phyloP scores from a whole-genome alignment of 2,888 invertebrate species.

The Cephus spinipes region DNA sequence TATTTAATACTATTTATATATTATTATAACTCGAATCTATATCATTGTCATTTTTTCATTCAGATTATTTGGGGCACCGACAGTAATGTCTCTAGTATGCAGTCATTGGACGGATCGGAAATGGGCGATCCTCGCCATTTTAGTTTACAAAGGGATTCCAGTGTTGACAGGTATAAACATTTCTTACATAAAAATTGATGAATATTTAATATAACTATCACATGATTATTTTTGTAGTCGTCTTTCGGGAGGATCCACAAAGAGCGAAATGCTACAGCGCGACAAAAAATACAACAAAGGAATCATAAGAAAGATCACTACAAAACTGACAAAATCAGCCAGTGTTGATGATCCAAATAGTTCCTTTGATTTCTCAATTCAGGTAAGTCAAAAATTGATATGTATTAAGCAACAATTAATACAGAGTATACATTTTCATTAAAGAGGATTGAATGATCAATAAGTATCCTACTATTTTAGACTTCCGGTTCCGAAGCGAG shows the following conservation, averaged over 20 bases:
- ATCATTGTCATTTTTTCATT: slow-evolving; percentile 44
- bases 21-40: neutral
- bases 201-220: slow-evolving; percentile 14
- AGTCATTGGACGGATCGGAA: slow-evolving; percentile 76
- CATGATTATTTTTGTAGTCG: slow-evolving; percentile 68
- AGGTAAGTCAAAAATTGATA: slow-evolving; percentile 37
- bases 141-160: slow-evolving; percentile 77
- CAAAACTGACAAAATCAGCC: slow-evolving; percentile 86
- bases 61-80: slow-evolving; percentile 86
- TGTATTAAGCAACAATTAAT: neutral
- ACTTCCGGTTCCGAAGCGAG: slow-evolving; percentile 63
- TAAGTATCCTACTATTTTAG: slow-evolving; percentile 34
- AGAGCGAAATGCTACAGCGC: slow-evolving; percentile 81
- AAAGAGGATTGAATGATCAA: slow-evolving; percentile 5
- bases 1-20: neutral
- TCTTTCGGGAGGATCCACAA: slow-evolving; percentile 85
- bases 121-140: slow-evolving; percentile 70
- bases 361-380: slow-evolving; percentile 58
- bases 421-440: neutral
- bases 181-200: slow-evolving; percentile 3
- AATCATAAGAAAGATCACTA: slow-evolving; percentile 83
- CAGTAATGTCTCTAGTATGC: slow-evolving; percentile 86
- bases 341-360: slow-evolving; percentile 79
- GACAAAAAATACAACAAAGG: slow-evolving; percentile 86
- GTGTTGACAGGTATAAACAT: slow-evolving; percentile 76